Conservation (phyloP, 1,140 invertebrate species). For the Drosophila sp. region DNA sequence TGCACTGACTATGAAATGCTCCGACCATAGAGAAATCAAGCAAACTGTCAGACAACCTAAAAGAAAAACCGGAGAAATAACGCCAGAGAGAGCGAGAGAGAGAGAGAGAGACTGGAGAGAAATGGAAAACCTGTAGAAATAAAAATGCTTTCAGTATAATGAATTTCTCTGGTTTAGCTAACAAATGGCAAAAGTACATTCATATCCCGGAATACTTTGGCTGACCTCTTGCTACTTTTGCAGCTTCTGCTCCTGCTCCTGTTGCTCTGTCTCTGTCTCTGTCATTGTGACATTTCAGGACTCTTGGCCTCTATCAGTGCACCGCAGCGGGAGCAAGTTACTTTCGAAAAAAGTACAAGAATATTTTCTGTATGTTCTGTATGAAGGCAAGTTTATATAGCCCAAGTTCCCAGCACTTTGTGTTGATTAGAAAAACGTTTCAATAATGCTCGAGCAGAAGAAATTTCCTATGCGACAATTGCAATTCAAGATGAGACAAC, state of each 20-base stretch:
- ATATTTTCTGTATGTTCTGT: slow-evolving; percentile 2
- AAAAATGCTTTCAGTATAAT: slow-evolving; percentile 74
- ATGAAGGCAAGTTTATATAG: slow-evolving; percentile 51
- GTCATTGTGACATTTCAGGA: slow-evolving; percentile 58
- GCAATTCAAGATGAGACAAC: slow-evolving; percentile 42
- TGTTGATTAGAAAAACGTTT: slow-evolving; percentile 77
- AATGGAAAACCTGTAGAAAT: slow-evolving; percentile 31
- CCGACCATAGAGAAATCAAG: slow-evolving; percentile 30
- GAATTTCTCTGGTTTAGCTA: slow-evolving; percentile 29
- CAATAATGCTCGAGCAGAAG: slow-evolving; percentile 57
- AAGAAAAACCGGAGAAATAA: slow-evolving; percentile 16
- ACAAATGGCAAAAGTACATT: slow-evolving; percentile 56
- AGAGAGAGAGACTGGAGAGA: slow-evolving; percentile 8
- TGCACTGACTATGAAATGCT: slow-evolving; percentile 9
- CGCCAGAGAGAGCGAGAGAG: slow-evolving; percentile 1
- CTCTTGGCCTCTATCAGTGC: slow-evolving; percentile 34
- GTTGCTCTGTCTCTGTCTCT: slow-evolving; percentile 29
- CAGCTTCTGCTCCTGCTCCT: background rate
- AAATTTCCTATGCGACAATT: slow-evolving; percentile 53
- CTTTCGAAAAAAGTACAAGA: background rate
- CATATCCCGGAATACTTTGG: slow-evolving; percentile 43
- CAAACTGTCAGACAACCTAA: slow-evolving; percentile 15
- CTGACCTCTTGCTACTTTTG: slow-evolving; percentile 32
- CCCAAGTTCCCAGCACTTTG: slow-evolving; percentile 57
- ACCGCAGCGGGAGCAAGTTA: background rate